Evolutionary conservation across 23 tunicate species (phyloP), one percentile per base, ranked within the genome.

Genomic region (Ascidia mentula): DNA sequence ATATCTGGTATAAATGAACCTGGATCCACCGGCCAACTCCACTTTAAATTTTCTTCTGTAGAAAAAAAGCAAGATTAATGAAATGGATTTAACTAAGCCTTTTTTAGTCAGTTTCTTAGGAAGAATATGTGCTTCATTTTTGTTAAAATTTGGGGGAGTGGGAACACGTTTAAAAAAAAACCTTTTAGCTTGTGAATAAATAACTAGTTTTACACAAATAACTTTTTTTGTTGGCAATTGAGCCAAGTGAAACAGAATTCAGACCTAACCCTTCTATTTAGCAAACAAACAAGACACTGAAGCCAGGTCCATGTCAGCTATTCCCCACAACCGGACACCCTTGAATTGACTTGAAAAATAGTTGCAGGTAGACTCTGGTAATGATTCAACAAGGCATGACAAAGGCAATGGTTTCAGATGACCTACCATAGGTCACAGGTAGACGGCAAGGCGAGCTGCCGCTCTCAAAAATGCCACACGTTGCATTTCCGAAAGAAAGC

Each of bases 381-480:
- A 53, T 53, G 65, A 53, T 28, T 53, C 65, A 53, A 53, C 65
- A 53, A 9, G 1, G 28, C 65, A 53, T 26, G 65, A 53, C 65
- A 53, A 53, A 20, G 65, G 65, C 65, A 53, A 53, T 53, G 65
- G 65, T 53, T 20, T 53, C 24, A 53, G 24, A 28, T 53, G 65
- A 53, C 65, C 65, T 28, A 53, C 2, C 4, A 28, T n/a, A 26
- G 12, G 65, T 3, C 65, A 53, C 24, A 53, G 65, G 65, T 9
- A 53, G 65, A 53, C 65, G 24, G 28, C 13, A 28, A 3, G 65
- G 13, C 65, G 65, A 3, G 7, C 28, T 6, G 13, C 22, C 65
- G 13, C 65, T 53, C 65, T 53, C 13, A 53, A 53, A 53, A 53
- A 53, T 53, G 65, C 65, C 65, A 53, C 65, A 53, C 12, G 65